phyloP scores from a whole-genome alignment of 2,888 invertebrate species.

The Meliscaeva auricollis region DNA sequence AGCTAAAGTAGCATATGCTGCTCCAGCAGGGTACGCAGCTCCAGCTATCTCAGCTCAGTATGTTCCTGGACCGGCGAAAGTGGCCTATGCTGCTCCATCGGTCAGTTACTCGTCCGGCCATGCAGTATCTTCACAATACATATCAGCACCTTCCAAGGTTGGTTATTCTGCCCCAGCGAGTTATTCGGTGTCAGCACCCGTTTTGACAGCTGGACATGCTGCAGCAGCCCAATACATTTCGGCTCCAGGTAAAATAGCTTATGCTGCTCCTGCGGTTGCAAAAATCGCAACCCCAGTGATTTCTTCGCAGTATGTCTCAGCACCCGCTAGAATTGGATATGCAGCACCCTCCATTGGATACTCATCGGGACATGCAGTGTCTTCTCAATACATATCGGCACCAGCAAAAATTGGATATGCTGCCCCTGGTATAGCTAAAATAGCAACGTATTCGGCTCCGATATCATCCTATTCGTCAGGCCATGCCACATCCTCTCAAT shows the following conservation, averaged over 20 bases:
- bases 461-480: too few species aligned
- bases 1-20: conserved; percentile 77
- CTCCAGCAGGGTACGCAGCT: conserved; percentile 79
- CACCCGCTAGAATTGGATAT: conserved; percentile 30
- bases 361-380: conserved; percentile 75
- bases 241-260: too few species aligned
- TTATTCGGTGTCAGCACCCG: conserved; percentile 18
- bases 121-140: conserved; percentile 79
- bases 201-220: conserved; percentile 60
- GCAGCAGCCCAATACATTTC: conserved; percentile 78
- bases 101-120: conserved; percentile 68
- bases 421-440: conserved; percentile 64
- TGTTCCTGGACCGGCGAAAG: conserved; percentile 74
- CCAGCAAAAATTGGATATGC: conserved; percentile 74
- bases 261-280: too few species aligned
- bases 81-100: conserved; percentile 76
- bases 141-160: conserved; percentile 78
- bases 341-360: conserved; percentile 71
- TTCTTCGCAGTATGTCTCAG: conserved; percentile 49
- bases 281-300: not conserved
- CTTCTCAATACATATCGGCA: conserved; percentile 79
- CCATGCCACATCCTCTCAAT: conserved; percentile 79
- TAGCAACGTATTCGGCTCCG: conserved; percentile 67
- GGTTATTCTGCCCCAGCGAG: conserved; percentile 62
- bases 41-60: conserved; percentile 61